Evolutionary conservation across 2,797 vertebrate species (phyloP), one percentile per base, ranked within the genome.

Genomic region (Varecia variegata): DNA sequence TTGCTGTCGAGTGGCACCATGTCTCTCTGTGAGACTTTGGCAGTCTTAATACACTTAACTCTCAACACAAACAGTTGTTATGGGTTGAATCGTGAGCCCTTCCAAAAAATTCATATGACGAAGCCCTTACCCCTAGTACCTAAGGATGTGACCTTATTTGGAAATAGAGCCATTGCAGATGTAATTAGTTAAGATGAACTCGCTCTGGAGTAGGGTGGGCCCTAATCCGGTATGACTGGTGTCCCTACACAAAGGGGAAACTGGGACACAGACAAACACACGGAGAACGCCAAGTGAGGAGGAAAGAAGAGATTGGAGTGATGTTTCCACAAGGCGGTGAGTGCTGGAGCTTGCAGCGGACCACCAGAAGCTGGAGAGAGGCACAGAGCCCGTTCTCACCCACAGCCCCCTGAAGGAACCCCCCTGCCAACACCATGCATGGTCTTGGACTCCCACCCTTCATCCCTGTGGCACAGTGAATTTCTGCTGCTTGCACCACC

Each of bases 1-100:
- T 1, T 20, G 2, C 5, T 0, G 0, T 5, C 23, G 2, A 30
- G 32, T 38, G 12, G 25, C 27, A 20, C 10, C 1, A 1, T 25
- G 9, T 17, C 54, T 43, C 9, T 43, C 20, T 45, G 3, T 56
- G 60, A 79, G 30, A n/a, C 45, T 50, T 20, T 43, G 0, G 3
- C 52, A 27, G 30, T 18, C 81, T 88, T 84, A 32, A 56, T 35
- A 12, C 6, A 27, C 14, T 30, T n/a, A 91, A 52, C 3, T 81
- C 14, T 21, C n/a, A 60, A 5, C 58, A 21, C 35, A 89, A 82
- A 52, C 0, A 47, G 6, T 27, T 80, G 3, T 23, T 20, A 47
- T 4, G 12, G 30, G 30, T 70, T 91, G n/a, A 52, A 50, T 2
- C 20, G 5, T 18, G 62, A 43, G 8, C 35, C 3, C 10, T 7